phyloP scores from a whole-genome alignment of 2,113 vertebrate genomes.

The Cichladusa arquata region DNA sequence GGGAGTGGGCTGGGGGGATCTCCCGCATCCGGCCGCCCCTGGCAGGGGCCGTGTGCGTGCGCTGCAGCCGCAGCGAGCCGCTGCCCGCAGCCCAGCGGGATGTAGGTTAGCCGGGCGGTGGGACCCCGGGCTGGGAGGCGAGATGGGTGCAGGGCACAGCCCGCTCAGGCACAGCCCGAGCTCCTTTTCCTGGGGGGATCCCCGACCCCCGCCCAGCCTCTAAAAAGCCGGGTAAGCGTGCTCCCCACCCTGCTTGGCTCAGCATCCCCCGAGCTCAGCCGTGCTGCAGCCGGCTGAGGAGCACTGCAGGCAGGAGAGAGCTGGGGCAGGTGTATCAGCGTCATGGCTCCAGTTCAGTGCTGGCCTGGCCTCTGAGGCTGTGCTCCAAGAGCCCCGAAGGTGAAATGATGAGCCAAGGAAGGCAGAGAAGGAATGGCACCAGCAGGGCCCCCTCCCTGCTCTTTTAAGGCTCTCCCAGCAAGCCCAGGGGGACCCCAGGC shows the following conservation, averaged over 20 bases:
- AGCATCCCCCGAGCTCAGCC: neutral
- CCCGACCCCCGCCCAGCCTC: neutral
- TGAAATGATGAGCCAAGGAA: neutral
- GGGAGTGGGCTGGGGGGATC: neutral
- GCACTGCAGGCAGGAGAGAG: neutral
- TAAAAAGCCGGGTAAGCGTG: neutral
- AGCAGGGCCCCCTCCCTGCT: neutral
- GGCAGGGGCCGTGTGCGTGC: neutral
- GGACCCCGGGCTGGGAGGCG: neutral
- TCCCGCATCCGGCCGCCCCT: neutral
- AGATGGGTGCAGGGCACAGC: neutral
- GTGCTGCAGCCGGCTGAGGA: neutral
- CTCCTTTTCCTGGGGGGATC: neutral
- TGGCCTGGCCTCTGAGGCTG: neutral
- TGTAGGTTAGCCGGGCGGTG: conserved; percentile 60
- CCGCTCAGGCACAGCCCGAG: neutral
- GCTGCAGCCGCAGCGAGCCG: neutral
- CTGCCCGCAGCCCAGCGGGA: neutral
- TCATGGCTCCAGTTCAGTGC: fast-evolving
- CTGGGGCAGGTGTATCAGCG: neutral
- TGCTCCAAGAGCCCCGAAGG: neutral
- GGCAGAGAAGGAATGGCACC: neutral
- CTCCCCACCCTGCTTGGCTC: neutral
- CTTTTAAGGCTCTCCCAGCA: neutral
- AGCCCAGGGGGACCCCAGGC: neutral